A percentile compares a stretch with the other conserved stretches of the same genome.
These are phyloP conservation scores for Phocides pigmalion DNA, from an alignment of 1,140 invertebrate species.

Conservation along the genomic window DNA sequence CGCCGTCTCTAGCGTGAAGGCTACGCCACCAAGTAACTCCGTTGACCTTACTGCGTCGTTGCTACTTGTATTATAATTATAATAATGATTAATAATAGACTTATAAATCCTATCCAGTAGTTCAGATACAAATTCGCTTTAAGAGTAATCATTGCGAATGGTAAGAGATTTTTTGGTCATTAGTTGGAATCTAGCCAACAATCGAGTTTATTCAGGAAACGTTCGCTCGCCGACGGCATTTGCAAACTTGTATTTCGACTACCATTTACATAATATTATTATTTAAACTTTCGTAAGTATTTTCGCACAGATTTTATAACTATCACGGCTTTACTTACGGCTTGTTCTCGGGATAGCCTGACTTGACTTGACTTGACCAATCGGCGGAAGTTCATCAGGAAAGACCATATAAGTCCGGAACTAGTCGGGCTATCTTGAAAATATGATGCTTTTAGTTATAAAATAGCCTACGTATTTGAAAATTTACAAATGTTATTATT, in stretches of 20 bases:
- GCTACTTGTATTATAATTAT: constrained; percentile 23
- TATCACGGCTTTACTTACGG: too few species aligned
- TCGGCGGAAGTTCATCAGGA: too few species aligned
- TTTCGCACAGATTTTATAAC: too few species aligned
- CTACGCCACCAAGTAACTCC: constrained; percentile 14
- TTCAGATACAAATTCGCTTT: not conserved
- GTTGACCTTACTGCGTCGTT: constrained; percentile 17
- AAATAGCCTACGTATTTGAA: too few species aligned
- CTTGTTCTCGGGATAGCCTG: too few species aligned
- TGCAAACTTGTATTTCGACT: constrained; percentile 29
- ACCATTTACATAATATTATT: constrained; percentile 19
- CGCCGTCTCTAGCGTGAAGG: constrained; percentile 28
- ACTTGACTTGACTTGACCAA: too few species aligned
- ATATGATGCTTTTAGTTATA: too few species aligned
- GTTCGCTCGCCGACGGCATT: constrained; percentile 9
- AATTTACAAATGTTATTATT: too few species aligned
- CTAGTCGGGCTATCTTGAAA: too few species aligned
- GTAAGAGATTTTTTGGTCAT: constrained; percentile 3
- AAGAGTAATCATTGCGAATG: not conserved
- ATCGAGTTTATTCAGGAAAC: constrained; percentile 8
- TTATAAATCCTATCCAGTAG: constrained; percentile 1
- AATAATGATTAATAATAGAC: constrained; percentile 18
- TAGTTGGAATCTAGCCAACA: constrained; percentile 16
- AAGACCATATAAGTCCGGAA: too few species aligned
- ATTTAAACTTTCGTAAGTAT: too few species aligned